Evolutionary conservation across 2,113 vertebrate species (phyloP).

Genomic region (Catagonus wagneri): DNA sequence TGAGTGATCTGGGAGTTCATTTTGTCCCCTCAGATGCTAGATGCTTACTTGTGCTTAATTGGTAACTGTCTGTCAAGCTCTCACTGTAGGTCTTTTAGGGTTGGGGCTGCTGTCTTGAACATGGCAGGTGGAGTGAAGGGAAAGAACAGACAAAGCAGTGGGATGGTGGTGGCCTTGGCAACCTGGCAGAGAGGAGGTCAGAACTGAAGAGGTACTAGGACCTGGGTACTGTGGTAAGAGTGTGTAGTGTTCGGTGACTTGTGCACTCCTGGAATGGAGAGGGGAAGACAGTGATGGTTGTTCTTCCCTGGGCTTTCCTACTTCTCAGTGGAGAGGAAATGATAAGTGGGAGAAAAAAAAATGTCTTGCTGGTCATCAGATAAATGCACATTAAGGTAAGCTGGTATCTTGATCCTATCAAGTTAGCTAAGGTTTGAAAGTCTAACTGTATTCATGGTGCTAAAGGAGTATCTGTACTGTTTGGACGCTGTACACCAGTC

Average conservation of each 20-base stretch:
- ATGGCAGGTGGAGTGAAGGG: background rate
- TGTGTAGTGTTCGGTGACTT: background rate
- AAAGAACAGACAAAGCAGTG: background rate
- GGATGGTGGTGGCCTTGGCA: background rate
- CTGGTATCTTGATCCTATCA: background rate
- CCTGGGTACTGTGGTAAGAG: background rate
- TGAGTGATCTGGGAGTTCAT: background rate
- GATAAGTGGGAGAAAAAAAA: background rate
- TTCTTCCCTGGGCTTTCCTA: background rate
- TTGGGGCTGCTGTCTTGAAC: background rate
- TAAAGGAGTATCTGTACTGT: background rate
- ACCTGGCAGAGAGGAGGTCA: background rate
- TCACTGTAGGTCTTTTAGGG: background rate
- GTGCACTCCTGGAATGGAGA: background rate
- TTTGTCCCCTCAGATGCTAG: background rate
- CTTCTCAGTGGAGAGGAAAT: background rate
- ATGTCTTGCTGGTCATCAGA: background rate
- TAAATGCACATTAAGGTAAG: slow-evolving; percentile 10
- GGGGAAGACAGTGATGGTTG: background rate
- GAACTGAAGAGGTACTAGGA: too few species aligned
- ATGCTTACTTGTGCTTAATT: background rate
- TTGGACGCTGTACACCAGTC: background rate
- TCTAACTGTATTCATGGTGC: background rate
- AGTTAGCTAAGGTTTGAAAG: background rate
- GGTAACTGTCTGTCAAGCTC: background rate